Percentiles rank a stretch among this genome's conserved stretches.
These are phyloP conservation scores for Trachymyrmex cornetzi DNA, from an alignment of 1,140 invertebrate species.

Conservation along the genomic window DNA sequence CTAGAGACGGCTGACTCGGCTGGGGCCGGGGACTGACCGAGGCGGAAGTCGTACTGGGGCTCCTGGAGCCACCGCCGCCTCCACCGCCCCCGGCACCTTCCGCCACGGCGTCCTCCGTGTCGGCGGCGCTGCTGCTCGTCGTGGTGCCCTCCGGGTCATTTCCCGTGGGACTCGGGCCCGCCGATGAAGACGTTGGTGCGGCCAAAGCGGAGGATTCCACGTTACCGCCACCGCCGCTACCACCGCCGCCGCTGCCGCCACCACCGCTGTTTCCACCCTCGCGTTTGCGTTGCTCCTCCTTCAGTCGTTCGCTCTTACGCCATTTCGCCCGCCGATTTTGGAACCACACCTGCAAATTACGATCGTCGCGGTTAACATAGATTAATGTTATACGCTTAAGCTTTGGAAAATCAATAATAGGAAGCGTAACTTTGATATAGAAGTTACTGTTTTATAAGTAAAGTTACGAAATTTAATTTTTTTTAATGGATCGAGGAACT, in stretches of 20 bases:
- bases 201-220: slow-evolving; percentile 68
- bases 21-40: slow-evolving; percentile 84
- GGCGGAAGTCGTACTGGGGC: slow-evolving; percentile 85
- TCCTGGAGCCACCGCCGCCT: slow-evolving; percentile 80
- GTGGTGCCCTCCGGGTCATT: slow-evolving; percentile 74
- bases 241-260: slow-evolving; percentile 81
- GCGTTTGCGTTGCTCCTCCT: slow-evolving; percentile 95
- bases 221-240: slow-evolving; percentile 41
- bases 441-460: slow-evolving; percentile 5
- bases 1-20: slow-evolving; percentile 83
- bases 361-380: not conserved
- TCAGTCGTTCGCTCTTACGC: slow-evolving; percentile 96
- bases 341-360: slow-evolving; percentile 94
- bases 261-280: slow-evolving; percentile 90
- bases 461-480: slow-evolving; percentile 31
- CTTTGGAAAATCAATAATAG: not conserved
- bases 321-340: slow-evolving; percentile 97
- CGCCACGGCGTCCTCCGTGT: slow-evolving; percentile 79
- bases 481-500: not conserved
- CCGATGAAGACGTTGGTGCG: slow-evolving; percentile 81
- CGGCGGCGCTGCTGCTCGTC: slow-evolving; percentile 80
- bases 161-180: slow-evolving; percentile 81
- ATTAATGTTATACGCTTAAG: not conserved
- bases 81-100: slow-evolving; percentile 78
- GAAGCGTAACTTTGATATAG: not conserved